Evolutionary conservation across 2,113 vertebrate species (phyloP), one percentile per base, ranked within the genome.

Genomic region (Vireo altiloquus): DNA sequence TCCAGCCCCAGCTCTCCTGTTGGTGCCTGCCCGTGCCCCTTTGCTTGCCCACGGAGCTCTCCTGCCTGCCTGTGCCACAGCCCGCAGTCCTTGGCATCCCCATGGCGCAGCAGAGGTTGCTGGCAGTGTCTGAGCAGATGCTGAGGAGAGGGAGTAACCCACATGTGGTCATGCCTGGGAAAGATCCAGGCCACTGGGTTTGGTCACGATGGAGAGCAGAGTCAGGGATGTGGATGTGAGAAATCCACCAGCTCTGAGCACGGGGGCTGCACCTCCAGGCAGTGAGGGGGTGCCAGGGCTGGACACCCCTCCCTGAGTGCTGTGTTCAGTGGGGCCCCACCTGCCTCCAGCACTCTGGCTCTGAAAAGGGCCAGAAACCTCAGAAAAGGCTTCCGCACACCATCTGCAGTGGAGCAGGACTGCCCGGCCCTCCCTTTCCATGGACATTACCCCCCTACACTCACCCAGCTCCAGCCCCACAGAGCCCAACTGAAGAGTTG

Each of bases 201-300:
- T 57, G 64, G n/a, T 81, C 77, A 31, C 0, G 0, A 6, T 6
- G 12, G 33, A 70, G 60, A 71, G 52, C 0, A 2, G 50, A 69
- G 59, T 5, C 20, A 35, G 81, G 30, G 53, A 37, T 37, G 53
- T 9, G 3, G 88, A 37, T 0, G 0, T 39, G 79, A 88, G 91
- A 56, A 64, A 78, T 15, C 16, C 3, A 0, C 8, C 9, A 12
- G 42, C 86, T 57, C 46, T 4, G 3, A 77, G 70, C n/a, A 57
- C 7, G 7, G 42, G 10, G 14, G 9, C 56, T 65, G 75, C 37
- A 33, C 2, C 25, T 11, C 21, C 33, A 9, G 64, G 31, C 3
- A 3, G 37, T n/a, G 39, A 49, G 1, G 39, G 39, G 30, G 11
- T 39, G 28, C 47, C 20, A 7, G 61, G 53, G 16, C 27, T 65